Base-by-base conservation (phyloP, 1,140 invertebrate genomes). In the Eubasilissa regina region DNA sequence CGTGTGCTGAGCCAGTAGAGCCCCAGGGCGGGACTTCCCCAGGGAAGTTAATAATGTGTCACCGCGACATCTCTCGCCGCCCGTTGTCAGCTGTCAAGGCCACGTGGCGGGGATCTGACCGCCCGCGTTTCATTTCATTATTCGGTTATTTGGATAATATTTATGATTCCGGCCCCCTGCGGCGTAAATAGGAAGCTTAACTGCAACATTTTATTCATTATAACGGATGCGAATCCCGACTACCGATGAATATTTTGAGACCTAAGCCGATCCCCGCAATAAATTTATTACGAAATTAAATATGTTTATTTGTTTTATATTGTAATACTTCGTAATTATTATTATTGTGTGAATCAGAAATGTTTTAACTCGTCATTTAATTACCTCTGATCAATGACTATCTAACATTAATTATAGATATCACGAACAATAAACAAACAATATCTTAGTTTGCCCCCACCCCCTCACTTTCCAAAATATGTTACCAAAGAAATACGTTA, bases 141-240 rank as follows among this genome's bases (percentile, higher is more conserved):
- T 68, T 45, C 64, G 44, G 15, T 15, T 68, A 68, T 68, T 68
- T 68, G 64, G 44, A 48, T 68, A 68, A 68, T 68, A 68, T 68
- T 68, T 48, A 68, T 17, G 64, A 68, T 45, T 0, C 44, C 43
- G 1, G 44, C 43, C 64, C 44, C 64, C 64, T 45, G 43, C 44
- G 64, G 64, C 64, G 64, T 7, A 25, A 64, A 25, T 64, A 35
- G 60, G 35, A 25, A 25, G 60, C 60, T n/a, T 44, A 35, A 35
- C 3, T 51, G 48, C n/a, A 8, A 51, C 48, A 15, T 51, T 51
- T 64, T 64, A 64, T 35, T 64, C 55, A 8, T 58, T 19, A 35
- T 35, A 35, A n/a, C n/a, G n/a, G n/a, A n/a, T n/a, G n/a, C n/a
- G n/a, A n/a, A 35, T 35, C 25, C 25, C 25, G 25, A 35, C 6